Evolutionary conservation across 2,797 vertebrate genomes (phyloP), one percentile per base, ranked within the genome.

Genomic region (Phrynocephalus vlangalii): DNA sequence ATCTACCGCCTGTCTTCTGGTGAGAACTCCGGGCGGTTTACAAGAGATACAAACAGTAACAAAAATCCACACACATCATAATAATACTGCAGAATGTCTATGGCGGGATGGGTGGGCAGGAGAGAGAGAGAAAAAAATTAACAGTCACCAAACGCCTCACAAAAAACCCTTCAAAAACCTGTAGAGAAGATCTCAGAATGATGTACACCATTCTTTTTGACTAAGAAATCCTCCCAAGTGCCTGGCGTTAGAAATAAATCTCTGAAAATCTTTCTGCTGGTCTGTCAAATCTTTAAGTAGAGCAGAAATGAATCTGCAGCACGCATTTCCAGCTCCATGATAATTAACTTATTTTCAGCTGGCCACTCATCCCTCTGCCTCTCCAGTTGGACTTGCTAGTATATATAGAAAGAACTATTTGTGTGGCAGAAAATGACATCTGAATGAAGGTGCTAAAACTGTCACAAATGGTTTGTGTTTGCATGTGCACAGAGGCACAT

Each of bases 281-380:
- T 86, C 24, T 87, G 85, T 90, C n/a, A 70, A 85, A 84, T 79
- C 75, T 18, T 18, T 15, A 91, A 84, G 70, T 50, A 86, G 90
- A 91, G 86, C n/a, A 60, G 76, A 91, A 91, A 88, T 28, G 0
- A 89, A 88, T 81, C 73, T 44, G 33, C 68, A 52, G n/a, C 26
- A 84, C 2, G 50, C 1, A 60, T 84, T 81, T 90, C 80, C 77
- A 22, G 81, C 82, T 93, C 88, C 81, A 75, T 79, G 82, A 67
- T 89, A 90, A 91, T 33, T 75, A 63, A 73, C 38, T 77, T 60
- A 79, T 28, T 38, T 86, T 78, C 75, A 60, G 75, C 38, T 33
- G 48, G 30, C n/a, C 38, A 77, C n/a, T 63, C 20, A 26, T 82
- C 26, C 71, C 38, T 48, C 33, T 83, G 67, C 63, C 20, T 72